These are phyloP conservation scores for Cryptoprocta ferox DNA, from an alignment of 2,797 vertebrate genomes.

Conservation along the genomic window DNA sequence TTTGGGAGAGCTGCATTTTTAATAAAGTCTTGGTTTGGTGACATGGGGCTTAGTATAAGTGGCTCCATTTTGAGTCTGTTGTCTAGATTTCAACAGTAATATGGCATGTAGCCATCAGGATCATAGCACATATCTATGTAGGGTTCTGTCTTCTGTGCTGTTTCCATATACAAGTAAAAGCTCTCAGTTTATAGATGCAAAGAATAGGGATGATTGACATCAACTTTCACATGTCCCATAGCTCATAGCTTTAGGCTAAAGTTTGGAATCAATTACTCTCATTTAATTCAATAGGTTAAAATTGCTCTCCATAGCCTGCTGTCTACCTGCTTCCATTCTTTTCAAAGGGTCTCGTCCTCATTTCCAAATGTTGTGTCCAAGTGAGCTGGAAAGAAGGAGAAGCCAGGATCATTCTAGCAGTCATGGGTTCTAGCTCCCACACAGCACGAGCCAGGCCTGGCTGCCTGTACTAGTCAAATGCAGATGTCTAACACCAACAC, in stretches of 20 bases:
- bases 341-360: not conserved
- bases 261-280: not conserved
- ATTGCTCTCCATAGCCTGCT: not conserved
- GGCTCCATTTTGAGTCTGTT: not conserved
- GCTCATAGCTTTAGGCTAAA: not conserved
- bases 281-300: not conserved
- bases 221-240: not conserved
- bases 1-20: not conserved
- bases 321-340: not conserved
- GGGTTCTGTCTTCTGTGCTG: not conserved
- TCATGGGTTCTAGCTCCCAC: not conserved
- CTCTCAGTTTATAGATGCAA: not conserved
- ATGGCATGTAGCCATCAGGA: not conserved
- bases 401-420: accelerated
- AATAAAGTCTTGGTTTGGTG: not conserved
- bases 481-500: not conserved
- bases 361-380: not conserved
- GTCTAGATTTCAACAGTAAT: not conserved
- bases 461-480: not conserved
- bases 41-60: not conserved
- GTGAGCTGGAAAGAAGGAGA: not conserved
- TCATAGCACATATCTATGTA: not conserved
- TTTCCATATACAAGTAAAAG: not conserved
- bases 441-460: not conserved
- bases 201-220: not conserved